Conservation (phyloP, 1,140 invertebrate species). For the Drosophila busckii region DNA sequence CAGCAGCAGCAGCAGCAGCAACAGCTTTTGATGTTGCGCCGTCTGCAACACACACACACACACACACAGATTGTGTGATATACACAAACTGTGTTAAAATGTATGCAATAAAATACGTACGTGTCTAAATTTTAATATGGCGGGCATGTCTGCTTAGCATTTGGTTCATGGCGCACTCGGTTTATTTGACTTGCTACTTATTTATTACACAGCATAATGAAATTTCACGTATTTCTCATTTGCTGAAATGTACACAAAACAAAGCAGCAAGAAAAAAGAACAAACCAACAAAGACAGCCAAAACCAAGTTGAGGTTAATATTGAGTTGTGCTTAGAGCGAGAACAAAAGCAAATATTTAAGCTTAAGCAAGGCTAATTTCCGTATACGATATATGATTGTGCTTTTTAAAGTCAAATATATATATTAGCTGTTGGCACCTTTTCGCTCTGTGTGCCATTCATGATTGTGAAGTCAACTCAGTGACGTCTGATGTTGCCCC, state of each 20-base stretch:
- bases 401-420: too few species aligned
- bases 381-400: too few species aligned
- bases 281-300: constrained; percentile 15
- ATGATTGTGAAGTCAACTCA: constrained; percentile 11
- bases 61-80: too few species aligned
- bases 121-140: constrained; percentile 69
- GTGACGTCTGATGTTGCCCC: constrained; percentile 9
- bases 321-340: too few species aligned
- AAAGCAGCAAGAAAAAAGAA: constrained; percentile 7
- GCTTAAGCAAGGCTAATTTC: too few species aligned
- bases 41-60: too few species aligned
- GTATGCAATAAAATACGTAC: constrained; percentile 65
- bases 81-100: constrained; percentile 20
- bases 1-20: constrained; percentile 7
- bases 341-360: too few species aligned
- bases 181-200: constrained; percentile 69
- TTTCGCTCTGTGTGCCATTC: not conserved
- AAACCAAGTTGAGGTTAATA: constrained; percentile 1
- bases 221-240: constrained; percentile 65
- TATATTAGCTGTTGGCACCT: not conserved
- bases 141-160: constrained; percentile 46
- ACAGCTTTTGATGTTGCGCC: constrained; percentile 32
- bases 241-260: constrained; percentile 33
- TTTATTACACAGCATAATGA: constrained; percentile 60
- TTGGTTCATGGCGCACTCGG: constrained; percentile 30